Percentiles rank a stretch among this genome's conserved stretches.
Conservation (phyloP, 1,140 invertebrate species). For the Drosophila kikkawai region DNA sequence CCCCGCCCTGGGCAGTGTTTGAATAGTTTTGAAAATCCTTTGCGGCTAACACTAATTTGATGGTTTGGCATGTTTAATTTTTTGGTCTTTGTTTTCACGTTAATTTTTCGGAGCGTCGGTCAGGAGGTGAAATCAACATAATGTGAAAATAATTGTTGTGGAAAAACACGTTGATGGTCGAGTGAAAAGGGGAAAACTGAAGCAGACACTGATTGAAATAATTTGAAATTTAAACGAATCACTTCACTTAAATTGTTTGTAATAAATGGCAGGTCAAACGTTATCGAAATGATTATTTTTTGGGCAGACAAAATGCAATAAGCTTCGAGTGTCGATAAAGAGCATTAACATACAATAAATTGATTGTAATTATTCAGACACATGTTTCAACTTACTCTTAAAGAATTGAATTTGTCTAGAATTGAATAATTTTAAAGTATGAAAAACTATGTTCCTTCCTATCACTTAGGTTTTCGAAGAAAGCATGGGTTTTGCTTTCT, state of each 20-base stretch:
- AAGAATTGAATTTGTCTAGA: not conserved
- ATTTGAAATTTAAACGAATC: conserved; percentile 46
- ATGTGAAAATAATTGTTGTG: conserved; percentile 63
- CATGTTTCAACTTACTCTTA: not conserved
- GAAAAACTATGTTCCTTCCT: not conserved
- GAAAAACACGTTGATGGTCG: conserved; percentile 26
- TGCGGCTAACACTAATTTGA: conserved; percentile 63
- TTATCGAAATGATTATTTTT: conserved; percentile 36
- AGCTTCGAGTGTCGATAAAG: conserved; percentile 5
- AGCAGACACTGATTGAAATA: conserved; percentile 32
- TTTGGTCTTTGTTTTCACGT: conserved; percentile 42
- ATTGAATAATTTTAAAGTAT: not conserved
- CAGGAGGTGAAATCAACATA: conserved; percentile 44
- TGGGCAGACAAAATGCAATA: conserved; percentile 22
- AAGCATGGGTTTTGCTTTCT: too few species aligned
- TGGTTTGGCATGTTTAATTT: conserved; percentile 58
- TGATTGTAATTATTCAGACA: conserved; percentile 17
- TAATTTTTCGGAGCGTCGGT: conserved; percentile 35
- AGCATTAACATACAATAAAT: conserved; percentile 14
- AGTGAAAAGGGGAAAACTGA: not conserved
- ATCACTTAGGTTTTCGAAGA: too few species aligned
- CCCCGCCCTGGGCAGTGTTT: conserved; percentile 20
- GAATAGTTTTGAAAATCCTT: conserved; percentile 68
- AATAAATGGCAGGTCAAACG: conserved; percentile 34
- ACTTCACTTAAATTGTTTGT: conserved; percentile 26